Conservation (phyloP, 2,888 invertebrate genomes). For the Calameuta idolon region DNA sequence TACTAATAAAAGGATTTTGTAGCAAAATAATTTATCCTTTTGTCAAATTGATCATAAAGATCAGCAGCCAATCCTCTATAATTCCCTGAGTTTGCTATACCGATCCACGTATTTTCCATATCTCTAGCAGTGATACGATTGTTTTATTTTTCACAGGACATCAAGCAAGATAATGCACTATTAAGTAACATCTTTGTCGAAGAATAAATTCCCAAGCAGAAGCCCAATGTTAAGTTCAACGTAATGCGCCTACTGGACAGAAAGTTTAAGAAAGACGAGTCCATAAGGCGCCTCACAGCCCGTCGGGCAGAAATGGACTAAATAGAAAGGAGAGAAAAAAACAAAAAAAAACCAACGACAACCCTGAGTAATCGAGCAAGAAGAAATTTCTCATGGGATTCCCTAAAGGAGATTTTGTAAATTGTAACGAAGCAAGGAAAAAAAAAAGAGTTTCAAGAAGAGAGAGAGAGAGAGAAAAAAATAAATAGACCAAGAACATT, state of each 20-base stretch:
- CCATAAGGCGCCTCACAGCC: not conserved
- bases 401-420: not conserved
- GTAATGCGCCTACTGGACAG: not conserved
- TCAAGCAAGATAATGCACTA: not conserved
- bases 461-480: not conserved
- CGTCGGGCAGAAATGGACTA: not conserved
- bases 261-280: not conserved
- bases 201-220: not conserved
- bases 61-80: too few relatives aligned
- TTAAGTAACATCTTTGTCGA: not conserved
- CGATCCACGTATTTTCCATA: not conserved
- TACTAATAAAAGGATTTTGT: not conserved
- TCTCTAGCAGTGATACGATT: not conserved
- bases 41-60: not conserved
- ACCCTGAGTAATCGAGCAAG: not conserved
- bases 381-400: not conserved
- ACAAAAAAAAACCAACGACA: not conserved
- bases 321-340: not conserved
- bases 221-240: not conserved
- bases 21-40: not conserved
- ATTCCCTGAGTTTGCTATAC: not conserved
- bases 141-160: not conserved
- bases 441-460: not conserved
- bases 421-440: not conserved
- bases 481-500: not conserved